These are phyloP conservation scores for Lasioglossum baleicum DNA, from an alignment of 1,140 invertebrate genomes.

Conservation along the genomic window DNA sequence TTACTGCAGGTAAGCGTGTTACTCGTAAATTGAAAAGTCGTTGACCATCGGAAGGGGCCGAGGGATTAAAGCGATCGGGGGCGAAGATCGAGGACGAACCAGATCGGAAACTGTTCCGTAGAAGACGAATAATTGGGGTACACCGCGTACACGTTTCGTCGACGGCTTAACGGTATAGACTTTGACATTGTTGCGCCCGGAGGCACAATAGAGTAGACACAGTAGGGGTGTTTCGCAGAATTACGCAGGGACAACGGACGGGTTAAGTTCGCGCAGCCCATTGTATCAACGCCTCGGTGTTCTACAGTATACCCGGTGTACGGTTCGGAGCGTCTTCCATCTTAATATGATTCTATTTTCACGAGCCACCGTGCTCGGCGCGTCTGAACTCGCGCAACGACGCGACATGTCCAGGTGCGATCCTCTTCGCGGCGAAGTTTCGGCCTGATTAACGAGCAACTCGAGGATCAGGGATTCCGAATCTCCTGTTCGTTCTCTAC, in stretches of 20 bases:
- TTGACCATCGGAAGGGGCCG: neutral
- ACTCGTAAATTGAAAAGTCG: neutral
- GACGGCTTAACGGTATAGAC: constrained; percentile 50
- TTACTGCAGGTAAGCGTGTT: no score
- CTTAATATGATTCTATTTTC: constrained; percentile 45
- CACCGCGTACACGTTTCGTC: constrained; percentile 41
- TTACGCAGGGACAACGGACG: constrained; percentile 51
- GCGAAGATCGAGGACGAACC: neutral
- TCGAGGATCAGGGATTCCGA: neutral
- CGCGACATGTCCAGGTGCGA: constrained; percentile 2
- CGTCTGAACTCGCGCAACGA: constrained; percentile 6
- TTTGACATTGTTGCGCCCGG: constrained; percentile 51
- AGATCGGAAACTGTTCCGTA: constrained; percentile 5
- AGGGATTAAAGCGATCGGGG: neutral
- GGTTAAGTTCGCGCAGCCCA: constrained; percentile 36
- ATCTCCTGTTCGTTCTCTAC: neutral
- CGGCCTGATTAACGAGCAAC: neutral
- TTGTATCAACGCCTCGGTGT: constrained; percentile 35
- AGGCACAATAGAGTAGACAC: constrained; percentile 50
- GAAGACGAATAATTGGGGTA: constrained; percentile 52
- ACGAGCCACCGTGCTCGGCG: constrained; percentile 14
- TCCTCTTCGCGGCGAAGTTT: constrained; percentile 2
- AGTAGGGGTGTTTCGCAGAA: constrained; percentile 49
- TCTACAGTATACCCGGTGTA: constrained; percentile 19
- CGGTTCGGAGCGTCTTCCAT: constrained; percentile 40